Evolutionary conservation across 2,113 vertebrate species (phyloP), one percentile per base, ranked within the genome.

Genomic region (Oreochromis aureus): DNA sequence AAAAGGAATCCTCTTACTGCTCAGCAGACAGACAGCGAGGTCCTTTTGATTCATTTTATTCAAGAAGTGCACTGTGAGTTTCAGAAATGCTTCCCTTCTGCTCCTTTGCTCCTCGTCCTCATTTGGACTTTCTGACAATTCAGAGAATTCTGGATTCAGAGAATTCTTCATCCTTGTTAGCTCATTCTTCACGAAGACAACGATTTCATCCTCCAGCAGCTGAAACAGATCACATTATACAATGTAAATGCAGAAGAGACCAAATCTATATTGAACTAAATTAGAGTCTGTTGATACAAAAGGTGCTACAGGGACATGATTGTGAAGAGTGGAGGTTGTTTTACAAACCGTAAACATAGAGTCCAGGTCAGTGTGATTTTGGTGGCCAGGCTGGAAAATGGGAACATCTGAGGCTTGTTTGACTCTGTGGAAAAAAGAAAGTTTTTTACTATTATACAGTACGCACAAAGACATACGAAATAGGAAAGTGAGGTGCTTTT

Each of bases 401-500:
- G 61, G 61, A 22, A 66, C 11, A 66, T 66, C 34, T 13, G 34
- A 22, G 61, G 11, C 61, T 66, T 66, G 61, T 66, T 66, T 66
- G 61, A 66, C 61, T 66, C 61, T 66, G 61, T 39, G 19, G 7
- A 34, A 66, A 66, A 34, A 66, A n/a, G 2, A 66, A 66, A 5
- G 34, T 39, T 39, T 61, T 66, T 66, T 66, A 22, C 6, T 39
- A 66, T n/a, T 1, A 39, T 66, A 0, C 19, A 66, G 34, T 13
- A 66, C 0, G 1, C 1, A 0, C 61, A 39, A 66, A 39, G 7
- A 66, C 0, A 66, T 66, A 22, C 0, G 1, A 39, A 66, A 66
- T 19, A 66, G 61, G 34, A 66, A 66, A 22, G 34, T 39, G 2
- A 39, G 19, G 6, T 1, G 0, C 10, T n/a, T 39, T 66, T 2